Percentiles rank a stretch among this genome's conserved stretches.
These are phyloP conservation scores for Cybosia mesomella DNA, from an alignment of 2,888 invertebrate species.

Conservation along the genomic window DNA sequence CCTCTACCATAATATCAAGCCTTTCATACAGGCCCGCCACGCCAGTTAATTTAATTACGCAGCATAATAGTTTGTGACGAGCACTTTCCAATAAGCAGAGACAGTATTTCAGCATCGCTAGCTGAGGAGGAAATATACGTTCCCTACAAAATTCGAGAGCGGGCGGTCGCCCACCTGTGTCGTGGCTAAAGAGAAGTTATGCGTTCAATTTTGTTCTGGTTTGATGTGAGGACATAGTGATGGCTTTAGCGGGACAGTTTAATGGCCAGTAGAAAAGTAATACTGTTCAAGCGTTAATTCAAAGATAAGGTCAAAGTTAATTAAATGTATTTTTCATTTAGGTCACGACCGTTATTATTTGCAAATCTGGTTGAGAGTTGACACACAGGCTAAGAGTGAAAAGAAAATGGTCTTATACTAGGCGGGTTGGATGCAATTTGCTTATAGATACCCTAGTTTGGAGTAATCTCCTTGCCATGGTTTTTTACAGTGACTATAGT, in stretches of 20 bases:
- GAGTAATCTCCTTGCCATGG: too few species aligned
- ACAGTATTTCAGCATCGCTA: constrained; percentile 47
- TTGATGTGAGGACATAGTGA: constrained; percentile 24
- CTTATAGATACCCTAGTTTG: too few species aligned
- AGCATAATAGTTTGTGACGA: constrained; percentile 28
- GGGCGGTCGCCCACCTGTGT: constrained; percentile 62
- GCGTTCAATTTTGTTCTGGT: constrained; percentile 66
- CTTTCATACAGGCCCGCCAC: not conserved
- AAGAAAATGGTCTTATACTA: too few species aligned
- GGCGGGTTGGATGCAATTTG: too few species aligned
- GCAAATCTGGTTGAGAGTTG: too few species aligned
- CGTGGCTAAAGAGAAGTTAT: constrained; percentile 68
- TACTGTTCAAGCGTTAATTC: not conserved
- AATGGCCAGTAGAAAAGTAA: not conserved
- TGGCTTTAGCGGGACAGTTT: constrained; percentile 24
- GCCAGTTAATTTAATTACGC: not conserved
- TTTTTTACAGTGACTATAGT: too few species aligned
- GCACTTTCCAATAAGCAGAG: constrained; percentile 48
- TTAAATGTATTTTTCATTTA: too few species aligned
- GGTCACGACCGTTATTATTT: too few species aligned
- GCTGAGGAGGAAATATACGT: constrained; percentile 48
- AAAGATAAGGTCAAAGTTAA: not conserved
- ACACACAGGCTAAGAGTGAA: too few species aligned
- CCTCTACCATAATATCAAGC: not conserved
- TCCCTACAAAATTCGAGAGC: constrained; percentile 50